A percentile compares a stretch with the other conserved stretches of the same genome.
phyloP scores from a whole-genome alignment of 2,113 vertebrate genomes.

The Megatriorchis doriae region DNA sequence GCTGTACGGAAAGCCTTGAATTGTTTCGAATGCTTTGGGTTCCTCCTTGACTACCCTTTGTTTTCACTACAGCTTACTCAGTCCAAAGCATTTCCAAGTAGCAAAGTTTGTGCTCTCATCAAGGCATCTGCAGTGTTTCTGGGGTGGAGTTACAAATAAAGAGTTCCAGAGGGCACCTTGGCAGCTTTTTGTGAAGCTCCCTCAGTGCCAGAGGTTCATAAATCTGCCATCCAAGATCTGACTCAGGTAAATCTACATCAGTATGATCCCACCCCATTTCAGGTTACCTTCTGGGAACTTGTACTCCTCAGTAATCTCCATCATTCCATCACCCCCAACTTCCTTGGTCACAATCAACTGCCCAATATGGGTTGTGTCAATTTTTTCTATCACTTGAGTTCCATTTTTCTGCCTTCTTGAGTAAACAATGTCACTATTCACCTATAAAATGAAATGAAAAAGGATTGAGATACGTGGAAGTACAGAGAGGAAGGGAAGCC shows the following conservation, averaged over 20 bases:
- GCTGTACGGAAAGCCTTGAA: not conserved
- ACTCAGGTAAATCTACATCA: not conserved
- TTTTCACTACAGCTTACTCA: not conserved
- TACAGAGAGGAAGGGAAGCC: not conserved
- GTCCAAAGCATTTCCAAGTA: not conserved
- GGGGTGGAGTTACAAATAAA: not conserved
- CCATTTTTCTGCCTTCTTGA: slow-evolving; percentile 80
- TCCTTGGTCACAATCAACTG: slow-evolving; percentile 87
- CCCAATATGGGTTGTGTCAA: slow-evolving; percentile 82
- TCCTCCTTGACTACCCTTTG: not conserved
- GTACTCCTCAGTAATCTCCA: slow-evolving; percentile 85
- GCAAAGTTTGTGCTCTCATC: not conserved
- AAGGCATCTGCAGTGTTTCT: not conserved
- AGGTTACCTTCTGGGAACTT: slow-evolving; percentile 91
- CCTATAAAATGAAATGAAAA: slow-evolving; percentile 68
- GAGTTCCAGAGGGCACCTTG: not conserved
- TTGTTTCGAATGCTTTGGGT: not conserved
- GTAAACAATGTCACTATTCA: slow-evolving; percentile 93
- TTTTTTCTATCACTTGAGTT: slow-evolving; percentile 66
- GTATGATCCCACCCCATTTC: not conserved
- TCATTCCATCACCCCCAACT: slow-evolving; percentile 72
- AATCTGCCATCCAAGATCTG: not conserved
- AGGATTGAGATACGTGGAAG: not conserved
- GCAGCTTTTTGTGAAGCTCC: not conserved
- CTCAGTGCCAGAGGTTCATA: not conserved